A percentile compares a stretch with the other conserved stretches of the same genome.
phyloP scores from a whole-genome alignment of 2,888 invertebrate genomes.

The Eristalis arbustorum region DNA sequence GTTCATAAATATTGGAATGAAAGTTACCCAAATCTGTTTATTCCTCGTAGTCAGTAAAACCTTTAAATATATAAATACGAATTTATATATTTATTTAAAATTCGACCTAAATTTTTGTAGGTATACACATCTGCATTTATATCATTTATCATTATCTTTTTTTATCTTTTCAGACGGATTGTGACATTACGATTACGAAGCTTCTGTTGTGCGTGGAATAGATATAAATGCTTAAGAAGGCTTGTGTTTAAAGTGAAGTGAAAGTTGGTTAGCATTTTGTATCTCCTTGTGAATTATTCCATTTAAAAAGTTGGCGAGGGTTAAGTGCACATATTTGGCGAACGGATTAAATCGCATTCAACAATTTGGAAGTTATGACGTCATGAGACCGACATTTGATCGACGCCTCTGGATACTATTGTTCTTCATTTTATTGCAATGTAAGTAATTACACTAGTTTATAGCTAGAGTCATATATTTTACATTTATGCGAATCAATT shows the following conservation, averaged over 20 bases:
- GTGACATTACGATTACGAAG: background rate
- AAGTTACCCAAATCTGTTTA: background rate
- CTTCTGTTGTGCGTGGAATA: background rate
- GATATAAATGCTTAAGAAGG: background rate
- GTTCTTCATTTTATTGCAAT: constrained; percentile 80
- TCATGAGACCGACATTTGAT: constrained; percentile 81
- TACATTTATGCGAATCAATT: too few species aligned
- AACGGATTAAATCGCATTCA: constrained; percentile 51
- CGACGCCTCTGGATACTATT: constrained; percentile 81
- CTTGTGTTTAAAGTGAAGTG: background rate
- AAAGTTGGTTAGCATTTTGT: background rate
- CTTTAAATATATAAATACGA: background rate
- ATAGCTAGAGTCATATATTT: background rate
- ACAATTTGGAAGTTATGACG: constrained; percentile 79
- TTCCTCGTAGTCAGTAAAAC: background rate
- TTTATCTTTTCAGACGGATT: constrained; percentile 7
- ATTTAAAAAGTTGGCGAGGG: constrained; percentile 35
- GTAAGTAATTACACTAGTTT: constrained; percentile 74
- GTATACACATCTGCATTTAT: background rate
- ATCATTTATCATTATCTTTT: background rate
- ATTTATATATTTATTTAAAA: too few species aligned
- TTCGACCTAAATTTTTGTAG: too few species aligned
- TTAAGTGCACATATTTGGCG: constrained; percentile 43
- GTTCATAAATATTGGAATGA: background rate
- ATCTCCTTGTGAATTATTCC: background rate